Base-by-base conservation (phyloP, 2,888 invertebrate species). In the Oeneis ivallda region DNA sequence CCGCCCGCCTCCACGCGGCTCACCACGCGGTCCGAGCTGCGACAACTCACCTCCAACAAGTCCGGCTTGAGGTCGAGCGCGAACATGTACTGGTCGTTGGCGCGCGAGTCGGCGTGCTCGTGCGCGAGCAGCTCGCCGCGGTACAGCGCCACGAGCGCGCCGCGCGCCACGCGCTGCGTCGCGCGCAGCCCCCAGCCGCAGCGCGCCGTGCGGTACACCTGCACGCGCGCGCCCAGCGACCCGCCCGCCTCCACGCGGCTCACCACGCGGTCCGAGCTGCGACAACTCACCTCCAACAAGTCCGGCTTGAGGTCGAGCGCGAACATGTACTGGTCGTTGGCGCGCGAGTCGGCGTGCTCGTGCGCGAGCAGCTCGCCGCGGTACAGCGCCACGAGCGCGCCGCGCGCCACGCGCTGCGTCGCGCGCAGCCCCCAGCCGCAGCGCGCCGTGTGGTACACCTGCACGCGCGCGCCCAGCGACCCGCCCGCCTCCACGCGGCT, bases 31-130 rank as follows among this genome's bases (percentile, higher is more conserved):
- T 98, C 98, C 77, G 94, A 94, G 87, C 98, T 98, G 2, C 94
- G 94, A n/a, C n/a, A n/a, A n/a, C n/a, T n/a, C n/a, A n/a, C n/a
- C n/a, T n/a, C n/a, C n/a, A n/a, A 92, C 81, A 93, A 94, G 93
- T 92, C 95, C 79, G 85, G 94, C 65, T 92, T 92, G 65, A 91
- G 95, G 74, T 97, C 97, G 62, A 98, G 91, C 84, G 98, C 97
- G 89, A 98, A 98, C 78, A 98, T 93, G 84, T 98, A 98, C 34
- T 96, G 96, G 85, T 98, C 98, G 75, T 96, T 95, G 69, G 96
- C 94, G 57, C 98, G 88, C 13, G 95, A 93, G 89, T 98, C 97
- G 0, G 98, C 98, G 75, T 95, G 96, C 26, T 93, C 93, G 82
- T 96, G 95, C 8, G 96, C 94, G 73, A 98, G 95, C 74, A 98